Percentiles rank a stretch among this genome's conserved stretches.
phyloP scores from a whole-genome alignment of 2,113 vertebrate genomes.

The Axis porcinus region DNA sequence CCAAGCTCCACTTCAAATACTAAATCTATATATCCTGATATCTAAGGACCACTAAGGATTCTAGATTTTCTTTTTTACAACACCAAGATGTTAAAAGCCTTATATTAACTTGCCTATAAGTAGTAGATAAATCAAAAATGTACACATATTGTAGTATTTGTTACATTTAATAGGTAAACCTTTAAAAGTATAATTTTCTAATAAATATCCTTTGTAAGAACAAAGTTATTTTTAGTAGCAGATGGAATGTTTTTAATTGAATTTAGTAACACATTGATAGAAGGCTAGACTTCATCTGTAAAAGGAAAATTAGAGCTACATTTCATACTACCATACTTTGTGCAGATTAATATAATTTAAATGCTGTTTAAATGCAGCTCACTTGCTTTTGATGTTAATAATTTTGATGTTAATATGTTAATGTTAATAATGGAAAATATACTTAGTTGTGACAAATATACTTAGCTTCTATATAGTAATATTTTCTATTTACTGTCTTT shows the following conservation, averaged over 20 bases:
- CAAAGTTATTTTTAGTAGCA: constrained; percentile 22
- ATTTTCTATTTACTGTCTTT: background rate
- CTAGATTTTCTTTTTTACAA: background rate
- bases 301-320: constrained; percentile 47
- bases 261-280: constrained; percentile 9
- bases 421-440: constrained; percentile 9
- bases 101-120: background rate
- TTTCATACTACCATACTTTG: constrained; percentile 19
- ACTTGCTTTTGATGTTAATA: constrained; percentile 6
- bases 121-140: background rate
- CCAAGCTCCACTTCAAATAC: background rate
- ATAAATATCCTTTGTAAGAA: constrained; percentile 2
- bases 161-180: background rate
- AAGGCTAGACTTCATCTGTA: constrained; percentile 32
- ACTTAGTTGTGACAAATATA: constrained; percentile 12
- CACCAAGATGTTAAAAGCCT: background rate
- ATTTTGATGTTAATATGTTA: constrained; percentile 26
- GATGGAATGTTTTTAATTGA: background rate
- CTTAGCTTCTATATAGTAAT: background rate
- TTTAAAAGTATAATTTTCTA: background rate
- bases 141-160: background rate
- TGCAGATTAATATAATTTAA: constrained; percentile 43
- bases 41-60: background rate
- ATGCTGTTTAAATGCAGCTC: background rate
- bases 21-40: background rate